phyloP scores from a whole-genome alignment of 2,888 invertebrate genomes.

The Trissoscelio sp. region DNA sequence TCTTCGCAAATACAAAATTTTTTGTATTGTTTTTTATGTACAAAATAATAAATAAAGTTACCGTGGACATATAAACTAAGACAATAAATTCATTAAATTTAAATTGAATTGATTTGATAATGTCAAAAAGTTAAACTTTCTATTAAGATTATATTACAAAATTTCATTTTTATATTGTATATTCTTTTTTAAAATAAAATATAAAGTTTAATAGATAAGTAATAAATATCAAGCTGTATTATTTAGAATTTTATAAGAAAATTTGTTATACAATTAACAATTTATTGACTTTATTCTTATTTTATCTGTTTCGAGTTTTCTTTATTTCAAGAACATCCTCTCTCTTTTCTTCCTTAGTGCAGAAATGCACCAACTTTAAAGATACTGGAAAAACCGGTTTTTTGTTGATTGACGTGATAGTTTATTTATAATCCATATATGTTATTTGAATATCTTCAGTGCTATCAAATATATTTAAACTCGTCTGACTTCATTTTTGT shows the following conservation, averaged over 20 bases:
- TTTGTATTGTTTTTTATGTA: too few relatives aligned
- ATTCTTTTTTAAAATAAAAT: too few relatives aligned
- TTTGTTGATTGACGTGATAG: slow-evolving; percentile 61
- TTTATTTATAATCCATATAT: slow-evolving; percentile 60
- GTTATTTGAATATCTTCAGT: slow-evolving; percentile 47
- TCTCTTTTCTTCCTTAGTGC: slow-evolving; percentile 56
- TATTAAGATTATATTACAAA: too few relatives aligned
- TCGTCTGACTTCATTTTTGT: too few relatives aligned
- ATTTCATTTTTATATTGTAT: too few relatives aligned
- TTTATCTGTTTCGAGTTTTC: slow-evolving; percentile 30
- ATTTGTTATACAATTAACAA: not conserved
- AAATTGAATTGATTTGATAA: too few relatives aligned
- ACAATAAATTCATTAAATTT: too few relatives aligned
- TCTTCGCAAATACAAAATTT: not conserved
- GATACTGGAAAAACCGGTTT: slow-evolving; percentile 68
- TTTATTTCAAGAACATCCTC: slow-evolving; percentile 33
- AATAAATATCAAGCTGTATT: too few relatives aligned
- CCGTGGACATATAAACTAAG: too few relatives aligned
- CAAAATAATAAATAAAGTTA: too few relatives aligned
- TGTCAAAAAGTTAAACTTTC: too few relatives aligned
- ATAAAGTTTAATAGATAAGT: too few relatives aligned
- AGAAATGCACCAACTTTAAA: slow-evolving; percentile 56
- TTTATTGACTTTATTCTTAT: not conserved
- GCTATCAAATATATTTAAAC: slow-evolving; percentile 64
- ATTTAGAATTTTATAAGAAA: not conserved